Evolutionary conservation across 1,140 invertebrate species (phyloP).

Genomic region (Chironomus striatipennis): DNA sequence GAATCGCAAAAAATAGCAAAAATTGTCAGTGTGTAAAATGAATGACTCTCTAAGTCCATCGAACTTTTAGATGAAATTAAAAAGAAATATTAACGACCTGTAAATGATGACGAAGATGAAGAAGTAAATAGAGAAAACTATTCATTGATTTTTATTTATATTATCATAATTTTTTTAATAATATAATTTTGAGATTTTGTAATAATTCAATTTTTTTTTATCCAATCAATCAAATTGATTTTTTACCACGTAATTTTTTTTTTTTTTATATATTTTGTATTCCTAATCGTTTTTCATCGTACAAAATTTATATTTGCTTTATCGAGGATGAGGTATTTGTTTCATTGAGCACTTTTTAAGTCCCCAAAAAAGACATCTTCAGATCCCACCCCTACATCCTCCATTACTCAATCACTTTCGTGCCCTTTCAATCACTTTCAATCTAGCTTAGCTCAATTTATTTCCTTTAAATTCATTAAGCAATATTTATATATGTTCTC

Average conservation of each 20-base stretch:
- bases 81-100: not conserved
- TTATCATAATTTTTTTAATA: slow-evolving; percentile 15
- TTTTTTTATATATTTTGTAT: not conserved
- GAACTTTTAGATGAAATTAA: not conserved
- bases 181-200: slow-evolving; percentile 15
- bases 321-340: not conserved
- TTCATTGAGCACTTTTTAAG: not conserved
- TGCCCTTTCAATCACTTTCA: not conserved
- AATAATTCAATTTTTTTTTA: slow-evolving; percentile 5
- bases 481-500: no score
- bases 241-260: not conserved
- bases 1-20: not conserved
- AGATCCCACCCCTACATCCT: not conserved
- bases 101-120: not conserved
- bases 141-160: slow-evolving; percentile 15
- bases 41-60: slow-evolving; percentile 10
- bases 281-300: slow-evolving; percentile 13
- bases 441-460: slow-evolving; percentile 1
- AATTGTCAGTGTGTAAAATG: not conserved
- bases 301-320: slow-evolving; percentile 6
- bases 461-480: no score
- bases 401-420: not conserved
- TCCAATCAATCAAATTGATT: slow-evolving; percentile 14
- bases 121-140: not conserved
- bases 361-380: not conserved